Percentiles rank a stretch among this genome's conserved stretches.
These are phyloP conservation scores for Chironomus riparius DNA, from an alignment of 2,888 invertebrate genomes.

Conservation along the genomic window DNA sequence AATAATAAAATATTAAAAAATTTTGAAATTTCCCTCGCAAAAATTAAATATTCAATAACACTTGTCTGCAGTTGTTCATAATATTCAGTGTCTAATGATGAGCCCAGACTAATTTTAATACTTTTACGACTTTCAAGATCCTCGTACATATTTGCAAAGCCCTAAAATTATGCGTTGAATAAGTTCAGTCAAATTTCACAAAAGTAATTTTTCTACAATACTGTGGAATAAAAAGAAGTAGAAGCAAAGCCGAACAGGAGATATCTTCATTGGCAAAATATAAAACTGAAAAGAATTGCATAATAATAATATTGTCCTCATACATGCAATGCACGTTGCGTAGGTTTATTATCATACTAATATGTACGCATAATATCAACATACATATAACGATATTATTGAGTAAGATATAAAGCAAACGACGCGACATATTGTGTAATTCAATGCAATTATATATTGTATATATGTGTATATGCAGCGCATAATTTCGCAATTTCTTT, in stretches of 20 bases:
- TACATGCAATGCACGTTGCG: constrained; percentile 9
- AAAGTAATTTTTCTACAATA: neutral
- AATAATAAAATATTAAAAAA: neutral
- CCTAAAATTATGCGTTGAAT: no score
- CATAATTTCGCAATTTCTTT: neutral
- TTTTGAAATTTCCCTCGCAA: neutral
- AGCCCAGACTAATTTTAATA: no score
- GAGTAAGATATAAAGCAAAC: constrained; percentile 20
- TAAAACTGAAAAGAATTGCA: neutral
- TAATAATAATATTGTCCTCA: constrained; percentile 16
- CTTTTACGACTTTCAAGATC: no score
- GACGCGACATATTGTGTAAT: constrained; percentile 19
- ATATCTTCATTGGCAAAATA: constrained; percentile 15
- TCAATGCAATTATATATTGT: constrained; percentile 5
- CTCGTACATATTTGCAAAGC: no score
- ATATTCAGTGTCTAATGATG: no score
- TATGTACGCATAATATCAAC: constrained; percentile 15
- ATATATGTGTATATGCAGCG: neutral
- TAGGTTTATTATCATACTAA: constrained; percentile 21
- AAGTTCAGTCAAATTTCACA: neutral
- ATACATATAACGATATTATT: constrained; percentile 1
- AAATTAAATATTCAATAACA: neutral
- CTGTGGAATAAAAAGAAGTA: no score
- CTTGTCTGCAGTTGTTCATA: no score
- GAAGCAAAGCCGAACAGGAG: neutral